Percentiles rank a stretch among this genome's conserved stretches.
phyloP scores from a whole-genome alignment of 2,797 vertebrate species.

The Thunnus albacares region DNA sequence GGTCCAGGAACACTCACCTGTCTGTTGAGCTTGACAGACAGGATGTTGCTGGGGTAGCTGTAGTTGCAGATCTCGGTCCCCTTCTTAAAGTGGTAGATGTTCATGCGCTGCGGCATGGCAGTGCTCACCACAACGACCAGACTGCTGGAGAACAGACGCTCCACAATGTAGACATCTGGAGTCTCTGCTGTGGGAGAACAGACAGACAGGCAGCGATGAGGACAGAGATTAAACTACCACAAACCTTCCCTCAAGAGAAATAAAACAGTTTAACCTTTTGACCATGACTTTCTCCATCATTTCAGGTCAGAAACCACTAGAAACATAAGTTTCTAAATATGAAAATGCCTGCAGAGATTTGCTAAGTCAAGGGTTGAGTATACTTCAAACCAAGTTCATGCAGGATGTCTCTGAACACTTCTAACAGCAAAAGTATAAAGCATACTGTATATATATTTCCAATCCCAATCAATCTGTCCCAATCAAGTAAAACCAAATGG shows the following conservation, averaged over 20 bases:
- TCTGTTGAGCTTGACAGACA: constrained; percentile 92
- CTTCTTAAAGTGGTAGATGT: constrained; percentile 98
- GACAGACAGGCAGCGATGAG: neutral
- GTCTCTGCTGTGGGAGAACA: constrained; percentile 84
- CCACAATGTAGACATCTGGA: constrained; percentile 94
- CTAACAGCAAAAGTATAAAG: too few relatives aligned
- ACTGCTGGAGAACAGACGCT: constrained; percentile 97
- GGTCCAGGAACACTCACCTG: constrained; percentile 82
- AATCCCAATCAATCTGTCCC: too few relatives aligned
- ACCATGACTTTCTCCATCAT: neutral
- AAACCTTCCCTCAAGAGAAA: neutral
- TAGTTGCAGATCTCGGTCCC: constrained; percentile 98
- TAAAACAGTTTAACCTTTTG: neutral
- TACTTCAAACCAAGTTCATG: too few relatives aligned
- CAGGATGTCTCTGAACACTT: too few relatives aligned
- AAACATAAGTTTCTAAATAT: neutral
- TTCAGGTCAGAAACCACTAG: neutral
- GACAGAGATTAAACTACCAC: neutral
- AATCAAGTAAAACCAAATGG: too few relatives aligned
- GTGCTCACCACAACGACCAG: constrained; percentile 95
- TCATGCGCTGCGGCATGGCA: constrained; percentile 91
- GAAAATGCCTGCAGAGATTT: neutral
- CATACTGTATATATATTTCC: too few relatives aligned
- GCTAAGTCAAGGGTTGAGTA: neutral
- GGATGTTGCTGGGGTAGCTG: constrained; percentile 92